Base-by-base conservation (phyloP, 2,888 invertebrate species). In the Leucophora obtusa region DNA sequence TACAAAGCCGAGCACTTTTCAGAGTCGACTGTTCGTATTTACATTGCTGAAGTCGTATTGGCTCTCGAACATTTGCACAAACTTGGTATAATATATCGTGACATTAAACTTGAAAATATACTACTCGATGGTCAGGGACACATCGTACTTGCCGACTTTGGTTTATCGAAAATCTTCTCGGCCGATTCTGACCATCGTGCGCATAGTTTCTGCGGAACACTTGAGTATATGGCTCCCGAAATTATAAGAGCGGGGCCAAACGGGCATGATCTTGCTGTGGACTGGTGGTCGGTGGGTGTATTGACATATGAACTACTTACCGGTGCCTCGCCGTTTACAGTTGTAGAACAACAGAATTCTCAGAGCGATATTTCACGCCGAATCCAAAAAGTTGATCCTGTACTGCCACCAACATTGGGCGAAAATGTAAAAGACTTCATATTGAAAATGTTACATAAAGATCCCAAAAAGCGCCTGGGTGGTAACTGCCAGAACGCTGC, bases 251-350 rank as follows among this genome's bases (percentile, higher is more conserved):
- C 97, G 71, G 96, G 97, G 81, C 94, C 94, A 71, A 93, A 94
- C 84, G 98, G 98, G 21, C 98, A 98, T 91, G 97, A 98, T 93
- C 96, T 97, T 95, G 96, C 97, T 63, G 98, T 98, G 7, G 99
- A 99, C 91, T 99, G 98, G 98, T 99, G 99, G 99, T 98, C 98
- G 35, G 95, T 98, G 8, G 98, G 98, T 8, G 98, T 99, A 1
- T 91, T 99, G 58, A 97, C 98, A 0, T 99, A 98, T 92, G 98
- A 99, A 91, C 93, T 99, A 54, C 91, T 99, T 70, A 98, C 98
- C 0, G 98, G 99, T 68, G 97, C 98, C 8, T 98, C 98, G 0
- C 99, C 99, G 2, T 99, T 99, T 91, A 98, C 98, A 9, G 96
- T 98, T 0, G 97, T 98, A 86, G 98, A 97, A 24, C 97, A 97